phyloP scores from a whole-genome alignment of 92 coral and sea anemone species.

The Scolanthus callimorphus region DNA sequence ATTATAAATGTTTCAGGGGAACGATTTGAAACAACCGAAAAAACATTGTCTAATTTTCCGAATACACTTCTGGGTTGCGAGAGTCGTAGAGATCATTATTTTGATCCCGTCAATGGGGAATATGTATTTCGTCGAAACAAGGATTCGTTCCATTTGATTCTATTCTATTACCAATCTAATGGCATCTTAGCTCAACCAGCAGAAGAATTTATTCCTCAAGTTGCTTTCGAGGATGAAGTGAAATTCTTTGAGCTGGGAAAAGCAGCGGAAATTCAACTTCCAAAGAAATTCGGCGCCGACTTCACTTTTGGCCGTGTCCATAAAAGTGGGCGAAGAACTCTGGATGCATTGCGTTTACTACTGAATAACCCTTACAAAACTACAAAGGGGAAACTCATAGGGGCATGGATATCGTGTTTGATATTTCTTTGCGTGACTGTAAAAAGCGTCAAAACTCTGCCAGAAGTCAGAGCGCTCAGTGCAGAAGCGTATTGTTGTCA shows the following conservation, averaged over 20 bases:
- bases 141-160: constrained; percentile 67
- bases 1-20: constrained; percentile 69
- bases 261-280: constrained; percentile 20
- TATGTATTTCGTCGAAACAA: constrained; percentile 69
- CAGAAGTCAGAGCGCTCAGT: constrained; percentile 11
- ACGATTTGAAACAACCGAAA: constrained; percentile 70
- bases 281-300: constrained; percentile 10
- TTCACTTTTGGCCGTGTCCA: not conserved
- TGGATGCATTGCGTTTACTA: not conserved
- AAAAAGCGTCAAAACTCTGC: constrained; percentile 19
- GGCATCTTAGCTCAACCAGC: constrained; percentile 74
- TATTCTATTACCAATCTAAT: constrained; percentile 80
- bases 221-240: constrained; percentile 59
- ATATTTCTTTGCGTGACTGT: constrained; percentile 8
- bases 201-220: constrained; percentile 70
- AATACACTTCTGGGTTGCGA: constrained; percentile 69
- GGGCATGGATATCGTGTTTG: constrained; percentile 2
- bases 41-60: constrained; percentile 72
- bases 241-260: constrained; percentile 63
- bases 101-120: constrained; percentile 48
- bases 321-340: not conserved
- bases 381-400: constrained; percentile 13
- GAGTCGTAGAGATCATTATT: constrained; percentile 45
- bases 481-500: constrained; percentile 4
- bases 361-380: constrained; percentile 13